phyloP scores from a whole-genome alignment of 2,888 invertebrate species.

The Parnassius mnemosyne region DNA sequence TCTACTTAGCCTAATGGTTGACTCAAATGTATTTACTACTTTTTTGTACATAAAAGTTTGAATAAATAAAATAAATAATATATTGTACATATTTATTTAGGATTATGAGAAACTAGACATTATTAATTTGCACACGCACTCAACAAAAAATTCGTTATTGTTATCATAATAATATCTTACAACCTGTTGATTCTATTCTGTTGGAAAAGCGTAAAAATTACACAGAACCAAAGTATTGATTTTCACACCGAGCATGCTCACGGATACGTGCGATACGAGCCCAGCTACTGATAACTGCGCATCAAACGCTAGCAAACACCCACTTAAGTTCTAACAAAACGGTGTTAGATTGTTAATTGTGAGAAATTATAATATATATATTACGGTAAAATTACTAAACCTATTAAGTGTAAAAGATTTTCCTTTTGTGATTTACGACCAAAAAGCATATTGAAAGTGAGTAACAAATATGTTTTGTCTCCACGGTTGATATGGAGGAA shows the following conservation, averaged over 20 bases:
- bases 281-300: constrained; percentile 52
- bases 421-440: neutral
- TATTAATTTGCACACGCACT: too few species aligned
- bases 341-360: constrained; percentile 7
- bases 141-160: too few species aligned
- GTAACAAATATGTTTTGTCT: constrained; percentile 33
- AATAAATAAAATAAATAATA: too few species aligned
- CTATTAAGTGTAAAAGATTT: neutral
- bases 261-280: constrained; percentile 40
- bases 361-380: neutral
- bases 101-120: too few species aligned
- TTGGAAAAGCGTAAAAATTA: constrained; percentile 37
- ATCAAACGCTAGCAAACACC: constrained; percentile 50
- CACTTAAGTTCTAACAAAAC: constrained; percentile 42
- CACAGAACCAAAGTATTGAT: constrained; percentile 58
- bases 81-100: too few species aligned
- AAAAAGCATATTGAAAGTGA: constrained; percentile 3
- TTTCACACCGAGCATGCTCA: constrained; percentile 71
- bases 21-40: too few species aligned
- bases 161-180: constrained; percentile 18
- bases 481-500: constrained; percentile 87
- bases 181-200: constrained; percentile 58
- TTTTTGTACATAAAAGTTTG: too few species aligned
- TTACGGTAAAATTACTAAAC: constrained; percentile 5
- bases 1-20: too few species aligned